A percentile compares a stretch with the other conserved stretches of the same genome.
phyloP scores from a whole-genome alignment of 64 coral and sea anemone species.

The Stichodactyla mertensii region DNA sequence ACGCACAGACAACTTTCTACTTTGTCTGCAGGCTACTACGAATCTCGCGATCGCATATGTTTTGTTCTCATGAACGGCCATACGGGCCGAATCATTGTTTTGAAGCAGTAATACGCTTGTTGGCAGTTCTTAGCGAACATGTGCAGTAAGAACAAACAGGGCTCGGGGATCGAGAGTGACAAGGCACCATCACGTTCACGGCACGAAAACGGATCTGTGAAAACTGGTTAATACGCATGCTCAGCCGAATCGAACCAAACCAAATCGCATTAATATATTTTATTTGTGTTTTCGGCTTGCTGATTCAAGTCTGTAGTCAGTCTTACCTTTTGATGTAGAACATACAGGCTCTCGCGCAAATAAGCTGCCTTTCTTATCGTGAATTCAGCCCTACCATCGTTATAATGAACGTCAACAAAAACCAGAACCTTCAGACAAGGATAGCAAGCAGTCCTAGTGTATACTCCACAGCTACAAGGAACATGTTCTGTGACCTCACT shows the following conservation, averaged over 20 bases:
- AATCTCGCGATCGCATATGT: too few relatives aligned
- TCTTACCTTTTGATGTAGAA: neutral
- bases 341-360: neutral
- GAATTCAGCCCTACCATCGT: neutral
- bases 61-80: too few relatives aligned
- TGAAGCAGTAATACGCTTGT: too few relatives aligned
- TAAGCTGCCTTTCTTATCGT: neutral
- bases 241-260: neutral
- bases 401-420: neutral
- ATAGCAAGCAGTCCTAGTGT: conserved; percentile 1
- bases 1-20: too few relatives aligned
- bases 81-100: too few relatives aligned
- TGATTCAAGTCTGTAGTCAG: neutral
- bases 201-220: too few relatives aligned
- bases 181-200: too few relatives aligned
- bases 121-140: too few relatives aligned
- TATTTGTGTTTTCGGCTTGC: neutral
- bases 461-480: neutral
- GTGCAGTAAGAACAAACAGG: too few relatives aligned
- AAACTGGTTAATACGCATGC: neutral
- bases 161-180: too few relatives aligned
- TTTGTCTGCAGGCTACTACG: too few relatives aligned
- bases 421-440: conserved; percentile 1
- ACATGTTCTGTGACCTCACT: neutral
- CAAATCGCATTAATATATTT: neutral